Conservation (phyloP, 2,888 invertebrate genomes). For the Pherbina coryleti region DNA sequence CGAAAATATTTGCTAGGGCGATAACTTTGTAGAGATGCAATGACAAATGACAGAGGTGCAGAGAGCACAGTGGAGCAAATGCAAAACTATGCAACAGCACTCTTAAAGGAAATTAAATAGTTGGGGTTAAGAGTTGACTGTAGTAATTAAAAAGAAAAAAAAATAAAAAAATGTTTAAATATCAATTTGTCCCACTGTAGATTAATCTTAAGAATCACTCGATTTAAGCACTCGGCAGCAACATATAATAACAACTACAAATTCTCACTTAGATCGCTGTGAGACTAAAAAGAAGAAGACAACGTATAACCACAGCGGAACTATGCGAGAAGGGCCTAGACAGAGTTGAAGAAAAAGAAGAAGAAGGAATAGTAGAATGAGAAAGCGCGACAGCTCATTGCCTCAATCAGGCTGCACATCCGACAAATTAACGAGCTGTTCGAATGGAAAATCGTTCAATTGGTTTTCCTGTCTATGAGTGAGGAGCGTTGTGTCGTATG, state of each 20-base stretch:
- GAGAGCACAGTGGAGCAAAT: not conserved
- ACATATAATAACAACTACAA: not conserved
- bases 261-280: not conserved
- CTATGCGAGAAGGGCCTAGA: not conserved
- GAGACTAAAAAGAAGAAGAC: not conserved
- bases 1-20: conserved; percentile 30
- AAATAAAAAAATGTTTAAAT: not conserved
- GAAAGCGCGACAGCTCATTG: not conserved
- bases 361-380: not conserved
- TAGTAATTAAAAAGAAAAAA: no score
- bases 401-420: conserved; percentile 24
- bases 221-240: not conserved
- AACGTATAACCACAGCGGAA: no score
- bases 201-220: not conserved
- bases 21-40: not conserved
- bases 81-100: not conserved
- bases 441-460: conserved; percentile 46
- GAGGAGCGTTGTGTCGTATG: not conserved
- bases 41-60: not conserved
- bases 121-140: no score
- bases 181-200: not conserved
- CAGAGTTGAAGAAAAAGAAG: not conserved
- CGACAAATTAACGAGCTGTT: conserved; percentile 44
- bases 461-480: conserved; percentile 33
- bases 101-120: no score